Conservation (phyloP, 2,888 invertebrate species). For the Oscheius sp. region DNA sequence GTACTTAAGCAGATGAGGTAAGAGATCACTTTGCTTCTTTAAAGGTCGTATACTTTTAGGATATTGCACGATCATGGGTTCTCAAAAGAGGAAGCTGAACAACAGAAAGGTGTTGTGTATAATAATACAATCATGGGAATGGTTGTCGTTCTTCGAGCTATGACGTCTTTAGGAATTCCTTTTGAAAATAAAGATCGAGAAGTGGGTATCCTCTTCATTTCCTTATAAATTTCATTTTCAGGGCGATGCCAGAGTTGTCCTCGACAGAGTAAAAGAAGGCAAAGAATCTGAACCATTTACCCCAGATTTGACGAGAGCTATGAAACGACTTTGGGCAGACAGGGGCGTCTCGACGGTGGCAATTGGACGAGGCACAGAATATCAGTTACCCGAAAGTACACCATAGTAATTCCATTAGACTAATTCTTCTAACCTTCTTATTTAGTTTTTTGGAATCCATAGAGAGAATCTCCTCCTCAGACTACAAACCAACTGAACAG, state of each 20-base stretch:
- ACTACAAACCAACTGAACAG: conserved; percentile 71
- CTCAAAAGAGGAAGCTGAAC: conserved; percentile 88
- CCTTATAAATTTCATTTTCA: conserved; percentile 36
- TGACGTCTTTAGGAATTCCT: conserved; percentile 96
- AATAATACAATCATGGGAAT: conserved; percentile 90
- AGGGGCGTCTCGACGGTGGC: conserved; percentile 55
- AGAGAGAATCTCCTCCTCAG: conserved; percentile 62
- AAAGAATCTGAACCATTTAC: conserved; percentile 69
- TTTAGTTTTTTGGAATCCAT: conserved; percentile 69
- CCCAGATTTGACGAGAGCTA: conserved; percentile 60
- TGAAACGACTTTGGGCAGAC: conserved; percentile 65
- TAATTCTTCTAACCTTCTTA: neutral
- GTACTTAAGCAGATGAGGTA: conserved; percentile 67
- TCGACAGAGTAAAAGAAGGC: conserved; percentile 69
- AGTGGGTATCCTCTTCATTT: conserved; percentile 77
- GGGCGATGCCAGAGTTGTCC: conserved; percentile 61
- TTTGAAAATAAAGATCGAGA: conserved; percentile 96
- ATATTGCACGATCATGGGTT: conserved; percentile 93
- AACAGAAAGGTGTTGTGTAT: conserved; percentile 89
- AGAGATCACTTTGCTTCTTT: neutral
- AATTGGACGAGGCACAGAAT: conserved; percentile 66
- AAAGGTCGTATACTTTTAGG: conserved; percentile 61
- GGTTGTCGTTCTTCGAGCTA: conserved; percentile 95
- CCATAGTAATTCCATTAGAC: conserved; percentile 58
- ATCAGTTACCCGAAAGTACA: conserved; percentile 69